Conservation (phyloP, 2,797 vertebrate species). For the Bradypodion ventrale region DNA sequence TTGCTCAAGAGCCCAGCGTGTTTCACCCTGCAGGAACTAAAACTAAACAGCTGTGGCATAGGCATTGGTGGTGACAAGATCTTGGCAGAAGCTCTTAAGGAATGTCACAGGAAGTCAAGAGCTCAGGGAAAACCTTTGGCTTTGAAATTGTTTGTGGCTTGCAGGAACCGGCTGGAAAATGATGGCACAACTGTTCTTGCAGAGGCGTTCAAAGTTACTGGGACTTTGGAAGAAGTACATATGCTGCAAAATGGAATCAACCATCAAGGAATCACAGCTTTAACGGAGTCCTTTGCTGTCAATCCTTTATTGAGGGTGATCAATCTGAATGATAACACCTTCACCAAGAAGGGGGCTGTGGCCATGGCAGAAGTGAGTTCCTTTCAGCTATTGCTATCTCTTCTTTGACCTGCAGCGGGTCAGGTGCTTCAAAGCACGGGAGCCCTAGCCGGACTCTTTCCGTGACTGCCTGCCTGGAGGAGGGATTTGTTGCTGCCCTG, state of each 20-base stretch:
- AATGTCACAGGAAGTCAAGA: slow-evolving; percentile 86
- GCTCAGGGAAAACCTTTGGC: slow-evolving; percentile 81
- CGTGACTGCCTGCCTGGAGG: too few relatives aligned
- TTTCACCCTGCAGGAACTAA: slow-evolving; percentile 88
- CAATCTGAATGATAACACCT: slow-evolving; percentile 98
- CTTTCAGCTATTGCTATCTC: background rate
- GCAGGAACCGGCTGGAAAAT: slow-evolving; percentile 95
- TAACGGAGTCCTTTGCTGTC: slow-evolving; percentile 88
- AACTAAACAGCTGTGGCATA: slow-evolving; percentile 99
- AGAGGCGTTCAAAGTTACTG: slow-evolving; percentile 94
- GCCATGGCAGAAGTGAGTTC: slow-evolving; percentile 93
- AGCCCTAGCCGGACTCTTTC: too few relatives aligned
- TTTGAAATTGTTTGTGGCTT: slow-evolving; percentile 93
- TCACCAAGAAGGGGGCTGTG: slow-evolving; percentile 91
- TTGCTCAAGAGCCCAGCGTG: slow-evolving; percentile 89
- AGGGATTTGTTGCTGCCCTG: too few relatives aligned
- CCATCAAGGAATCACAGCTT: slow-evolving; percentile 88
- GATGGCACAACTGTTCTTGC: slow-evolving; percentile 94
- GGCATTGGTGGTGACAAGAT: slow-evolving; percentile 98
- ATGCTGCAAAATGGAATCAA: slow-evolving; percentile 99
- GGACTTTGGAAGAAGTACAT: slow-evolving; percentile 94
- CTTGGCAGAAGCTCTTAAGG: slow-evolving; percentile 87
- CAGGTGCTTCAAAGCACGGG: too few relatives aligned
- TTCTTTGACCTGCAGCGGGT: too few relatives aligned
- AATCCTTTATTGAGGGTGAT: slow-evolving; percentile 88